Evolutionary conservation across 2,797 vertebrate genomes (phyloP).

Genomic region (Gadopsis bispinosus): DNA sequence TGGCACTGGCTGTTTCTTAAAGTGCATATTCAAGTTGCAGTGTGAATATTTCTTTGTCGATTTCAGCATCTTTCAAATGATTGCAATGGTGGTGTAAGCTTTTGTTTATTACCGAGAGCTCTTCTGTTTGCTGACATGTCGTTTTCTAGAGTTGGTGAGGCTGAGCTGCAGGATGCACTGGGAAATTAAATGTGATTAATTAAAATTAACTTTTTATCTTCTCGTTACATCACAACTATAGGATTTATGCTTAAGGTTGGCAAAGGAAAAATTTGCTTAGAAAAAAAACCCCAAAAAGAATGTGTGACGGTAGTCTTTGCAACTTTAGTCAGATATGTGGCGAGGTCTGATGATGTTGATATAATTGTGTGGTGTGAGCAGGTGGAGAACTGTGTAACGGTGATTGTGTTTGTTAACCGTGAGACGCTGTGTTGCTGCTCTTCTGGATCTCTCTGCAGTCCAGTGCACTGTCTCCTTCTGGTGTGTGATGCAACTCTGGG

Average conservation of each 20-base stretch:
- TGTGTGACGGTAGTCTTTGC: conserved; percentile 24
- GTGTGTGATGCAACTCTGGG: conserved; percentile 51
- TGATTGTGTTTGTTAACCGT: conserved; percentile 30
- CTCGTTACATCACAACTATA: neutral
- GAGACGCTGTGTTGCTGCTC: conserved; percentile 38
- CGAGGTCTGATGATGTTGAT: conserved; percentile 1
- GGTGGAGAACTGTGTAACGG: conserved; percentile 51
- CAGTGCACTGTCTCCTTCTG: conserved; percentile 41
- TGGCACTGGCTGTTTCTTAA: conserved; percentile 2
- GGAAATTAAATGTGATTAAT: neutral
- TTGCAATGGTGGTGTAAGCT: neutral
- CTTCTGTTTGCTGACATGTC: conserved; percentile 2
- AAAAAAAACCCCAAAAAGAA: neutral
- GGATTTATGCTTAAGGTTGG: neutral
- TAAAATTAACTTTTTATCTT: neutral
- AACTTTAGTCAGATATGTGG: neutral
- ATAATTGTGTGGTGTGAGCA: neutral
- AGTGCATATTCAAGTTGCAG: conserved; percentile 2
- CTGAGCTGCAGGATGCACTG: neutral
- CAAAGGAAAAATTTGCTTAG: neutral
- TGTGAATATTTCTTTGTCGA: neutral
- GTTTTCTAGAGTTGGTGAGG: neutral
- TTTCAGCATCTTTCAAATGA: neutral
- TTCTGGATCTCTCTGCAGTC: conserved; percentile 37
- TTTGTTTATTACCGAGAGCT: neutral